Evolutionary conservation across 2,888 invertebrate species (phyloP), one percentile per base, ranked within the genome.

Genomic region (Rhodophaea formosa): DNA sequence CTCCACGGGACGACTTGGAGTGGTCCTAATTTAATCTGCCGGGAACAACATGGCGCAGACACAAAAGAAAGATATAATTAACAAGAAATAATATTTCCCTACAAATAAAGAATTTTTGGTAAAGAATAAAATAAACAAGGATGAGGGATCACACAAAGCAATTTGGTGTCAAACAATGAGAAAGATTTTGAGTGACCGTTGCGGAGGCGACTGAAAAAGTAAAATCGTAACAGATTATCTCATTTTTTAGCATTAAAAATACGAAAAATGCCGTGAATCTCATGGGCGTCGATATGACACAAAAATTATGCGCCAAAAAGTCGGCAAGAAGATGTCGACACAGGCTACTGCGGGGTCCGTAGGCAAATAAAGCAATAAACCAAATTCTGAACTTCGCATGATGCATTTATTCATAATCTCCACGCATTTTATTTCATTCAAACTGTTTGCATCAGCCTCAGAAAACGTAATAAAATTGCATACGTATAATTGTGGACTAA

Each of bases 201-300:
- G 23, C 23, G 23, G 5, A 23, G 23, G 23, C 23, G 23, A 23
- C 23, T 23, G 23, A 15, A 32, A 39, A 17, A 35, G 51, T 51
- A 35, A 30, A 51, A 51, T 35, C 35, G 51, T 51, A 51, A 51
- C 51, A 51, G 51, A 51, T 51, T 35, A 51, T 51, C 51, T 51
- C 51, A 51, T 51, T 51, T 51, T 35, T 51, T 16, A 17, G 17
- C 54, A 55, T 55, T 55, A 55, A 55, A 55, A 55, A 44, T 45
- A 55, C 45, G 54, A 55, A 46, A 30, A 45, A 45, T 35, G 45
- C 35, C 16, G 45, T 12, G 32, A 32, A 45, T 45, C 54, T 35
- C 54, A 55, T 45, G 54, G 54, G 54, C 54, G 45, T 14, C 29
- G 35, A 46, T n/a, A 55, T 45, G 32, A 55, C 45, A 35, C 30